A percentile compares a stretch with the other conserved stretches of the same genome.
Conservation (phyloP, 1,140 invertebrate species). For the Hylaeus volcanicus region DNA sequence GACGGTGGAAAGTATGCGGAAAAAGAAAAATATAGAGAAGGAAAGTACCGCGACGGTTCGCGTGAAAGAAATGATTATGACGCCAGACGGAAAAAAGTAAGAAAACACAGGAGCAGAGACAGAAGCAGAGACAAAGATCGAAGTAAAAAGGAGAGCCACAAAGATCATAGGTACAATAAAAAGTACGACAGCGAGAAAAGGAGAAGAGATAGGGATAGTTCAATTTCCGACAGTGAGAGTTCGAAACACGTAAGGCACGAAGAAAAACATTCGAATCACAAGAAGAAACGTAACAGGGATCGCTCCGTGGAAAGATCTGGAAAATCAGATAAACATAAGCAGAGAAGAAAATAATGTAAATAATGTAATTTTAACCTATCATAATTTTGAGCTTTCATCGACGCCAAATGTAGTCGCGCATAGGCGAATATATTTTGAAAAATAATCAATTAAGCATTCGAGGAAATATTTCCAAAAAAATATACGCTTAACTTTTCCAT, state of each 20-base stretch:
- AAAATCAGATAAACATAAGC: slow-evolving; percentile 26
- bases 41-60: slow-evolving; percentile 7
- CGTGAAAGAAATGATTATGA: slow-evolving; percentile 10
- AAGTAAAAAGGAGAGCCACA: slow-evolving; percentile 43
- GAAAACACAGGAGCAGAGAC: slow-evolving; percentile 34
- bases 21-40: slow-evolving; percentile 17
- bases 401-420: not conserved
- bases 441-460: not conserved
- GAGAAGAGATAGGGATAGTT: slow-evolving; percentile 20
- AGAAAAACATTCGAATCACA: slow-evolving; percentile 22
- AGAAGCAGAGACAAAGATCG: slow-evolving; percentile 56
- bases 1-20: slow-evolving; percentile 8
- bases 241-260: slow-evolving; percentile 1
- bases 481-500: slow-evolving; percentile 2
- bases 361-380: not conserved
- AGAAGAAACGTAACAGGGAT: slow-evolving; percentile 44
- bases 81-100: slow-evolving; percentile 14
- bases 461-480: not conserved
- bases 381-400: too few relatives aligned
- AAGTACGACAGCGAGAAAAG: slow-evolving; percentile 36
- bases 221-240: slow-evolving; percentile 10
- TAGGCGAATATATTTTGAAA: slow-evolving; percentile 21
- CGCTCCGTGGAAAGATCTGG: slow-evolving; percentile 37
- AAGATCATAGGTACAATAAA: slow-evolving; percentile 35
- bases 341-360: slow-evolving; percentile 31